phyloP scores from a whole-genome alignment of 2,113 vertebrate genomes.

The Nerophis lumbriciformis region DNA sequence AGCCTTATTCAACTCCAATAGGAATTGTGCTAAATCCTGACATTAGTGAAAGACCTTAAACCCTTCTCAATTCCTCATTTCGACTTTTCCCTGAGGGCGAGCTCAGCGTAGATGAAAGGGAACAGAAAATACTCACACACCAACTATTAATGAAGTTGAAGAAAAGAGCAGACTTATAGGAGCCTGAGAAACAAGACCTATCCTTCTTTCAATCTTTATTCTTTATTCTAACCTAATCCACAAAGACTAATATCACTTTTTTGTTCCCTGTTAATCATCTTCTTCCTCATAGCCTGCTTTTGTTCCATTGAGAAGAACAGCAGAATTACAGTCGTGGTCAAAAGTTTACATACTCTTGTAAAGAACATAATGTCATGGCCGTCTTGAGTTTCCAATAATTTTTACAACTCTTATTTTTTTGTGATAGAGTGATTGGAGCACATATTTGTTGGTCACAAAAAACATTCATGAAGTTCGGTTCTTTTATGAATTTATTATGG shows the following conservation, averaged over 20 bases:
- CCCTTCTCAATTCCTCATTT: slow-evolving; percentile 17
- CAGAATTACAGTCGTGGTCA: background rate
- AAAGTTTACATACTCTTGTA: too few species aligned
- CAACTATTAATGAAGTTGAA: slow-evolving; percentile 37
- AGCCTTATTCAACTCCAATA: too few species aligned
- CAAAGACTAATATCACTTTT: slow-evolving; percentile 15
- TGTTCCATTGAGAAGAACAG: slow-evolving; percentile 19
- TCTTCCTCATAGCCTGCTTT: background rate
- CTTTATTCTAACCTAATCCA: too few species aligned
- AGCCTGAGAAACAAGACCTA: slow-evolving; percentile 29
- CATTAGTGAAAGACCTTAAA: slow-evolving; percentile 32
- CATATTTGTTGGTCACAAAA: too few species aligned
- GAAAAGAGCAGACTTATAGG: slow-evolving; percentile 13
- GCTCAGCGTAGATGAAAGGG: slow-evolving; percentile 31
- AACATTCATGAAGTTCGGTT: too few species aligned
- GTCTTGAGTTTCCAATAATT: too few species aligned
- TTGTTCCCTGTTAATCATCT: slow-evolving; percentile 5
- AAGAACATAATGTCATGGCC: too few species aligned
- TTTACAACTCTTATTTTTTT: too few species aligned
- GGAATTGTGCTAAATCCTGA: slow-evolving; percentile 21
- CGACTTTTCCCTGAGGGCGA: slow-evolving; percentile 17
- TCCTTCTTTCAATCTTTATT: slow-evolving; percentile 29
- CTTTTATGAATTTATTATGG: too few species aligned
- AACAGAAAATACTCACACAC: slow-evolving; percentile 26
- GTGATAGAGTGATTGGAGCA: too few species aligned